These are phyloP conservation scores for Sphenodon punctatus DNA, from an alignment of 2,797 vertebrate species.

Conservation along the genomic window DNA sequence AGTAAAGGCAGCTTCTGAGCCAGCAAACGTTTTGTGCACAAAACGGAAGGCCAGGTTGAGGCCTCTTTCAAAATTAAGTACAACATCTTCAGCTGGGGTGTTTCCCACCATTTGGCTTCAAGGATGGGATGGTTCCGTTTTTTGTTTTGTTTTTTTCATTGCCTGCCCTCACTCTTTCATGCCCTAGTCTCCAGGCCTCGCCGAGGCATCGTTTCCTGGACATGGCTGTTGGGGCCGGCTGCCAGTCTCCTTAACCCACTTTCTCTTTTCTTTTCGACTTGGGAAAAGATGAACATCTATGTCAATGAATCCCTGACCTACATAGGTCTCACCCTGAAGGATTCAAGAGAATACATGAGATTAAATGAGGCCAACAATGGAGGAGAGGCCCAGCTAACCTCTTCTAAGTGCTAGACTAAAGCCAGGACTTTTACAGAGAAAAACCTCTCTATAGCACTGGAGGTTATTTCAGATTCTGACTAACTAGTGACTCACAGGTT, in stretches of 20 bases:
- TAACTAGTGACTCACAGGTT: not conserved
- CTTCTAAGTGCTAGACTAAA: not conserved
- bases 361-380: constrained; percentile 59
- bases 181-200: rapidly evolving
- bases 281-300: constrained; percentile 50
- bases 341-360: constrained; percentile 65
- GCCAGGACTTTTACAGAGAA: rapidly evolving
- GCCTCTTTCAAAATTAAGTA: not conserved
- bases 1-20: not conserved
- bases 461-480: not conserved
- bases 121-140: not conserved
- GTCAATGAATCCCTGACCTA: constrained; percentile 70
- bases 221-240: not conserved
- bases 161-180: not conserved
- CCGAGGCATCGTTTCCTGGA: not conserved
- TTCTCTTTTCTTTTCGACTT: constrained; percentile 30
- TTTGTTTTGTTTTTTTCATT: not conserved
- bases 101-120: not conserved
- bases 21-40: not conserved
- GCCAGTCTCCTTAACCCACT: constrained; percentile 41
- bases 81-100: rapidly evolving
- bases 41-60: not conserved
- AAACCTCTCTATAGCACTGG: not conserved
- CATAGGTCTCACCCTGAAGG: constrained; percentile 61
- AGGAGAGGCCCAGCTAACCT: constrained; percentile 9